Evolutionary conservation across 2,888 invertebrate species (phyloP).

Genomic region (Troides helena): DNA sequence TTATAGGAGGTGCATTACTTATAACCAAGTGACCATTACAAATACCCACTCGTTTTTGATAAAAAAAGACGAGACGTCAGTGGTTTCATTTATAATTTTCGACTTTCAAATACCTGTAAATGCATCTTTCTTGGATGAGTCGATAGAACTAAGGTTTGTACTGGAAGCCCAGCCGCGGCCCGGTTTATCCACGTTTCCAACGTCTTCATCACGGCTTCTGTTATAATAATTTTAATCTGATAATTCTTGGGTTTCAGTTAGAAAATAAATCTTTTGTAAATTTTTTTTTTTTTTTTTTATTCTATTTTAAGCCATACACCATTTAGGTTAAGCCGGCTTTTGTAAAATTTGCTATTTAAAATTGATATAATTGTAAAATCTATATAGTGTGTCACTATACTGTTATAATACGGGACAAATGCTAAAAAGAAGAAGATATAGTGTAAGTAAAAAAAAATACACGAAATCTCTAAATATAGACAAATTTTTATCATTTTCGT

Average conservation of each 20-base stretch:
- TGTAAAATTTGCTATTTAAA: neutral
- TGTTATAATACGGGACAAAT: too few species aligned
- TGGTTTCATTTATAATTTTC: neutral
- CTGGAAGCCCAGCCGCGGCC: conserved; percentile 89
- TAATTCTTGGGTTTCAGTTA: neutral
- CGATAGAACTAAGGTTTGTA: conserved; percentile 81
- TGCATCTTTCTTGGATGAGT: conserved; percentile 69
- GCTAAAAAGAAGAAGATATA: too few species aligned
- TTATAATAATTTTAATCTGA: neutral
- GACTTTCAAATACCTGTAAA: conserved; percentile 55
- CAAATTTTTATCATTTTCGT: neutral
- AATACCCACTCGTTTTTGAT: neutral
- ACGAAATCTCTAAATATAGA: too few species aligned
- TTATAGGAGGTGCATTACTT: too few species aligned
- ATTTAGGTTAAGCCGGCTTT: too few species aligned
- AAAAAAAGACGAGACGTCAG: neutral
- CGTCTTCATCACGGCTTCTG: conserved; percentile 75
- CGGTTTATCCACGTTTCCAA: conserved; percentile 68
- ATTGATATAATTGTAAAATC: neutral
- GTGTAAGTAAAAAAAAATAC: too few species aligned
- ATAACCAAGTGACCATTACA: too few species aligned
- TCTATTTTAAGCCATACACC: too few species aligned
- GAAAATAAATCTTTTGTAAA: neutral
- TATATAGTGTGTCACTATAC: neutral
- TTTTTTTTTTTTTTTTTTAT: too few species aligned